Evolutionary conservation across 2,797 vertebrate genomes (phyloP).

Genomic region (Strix occidentalis): DNA sequence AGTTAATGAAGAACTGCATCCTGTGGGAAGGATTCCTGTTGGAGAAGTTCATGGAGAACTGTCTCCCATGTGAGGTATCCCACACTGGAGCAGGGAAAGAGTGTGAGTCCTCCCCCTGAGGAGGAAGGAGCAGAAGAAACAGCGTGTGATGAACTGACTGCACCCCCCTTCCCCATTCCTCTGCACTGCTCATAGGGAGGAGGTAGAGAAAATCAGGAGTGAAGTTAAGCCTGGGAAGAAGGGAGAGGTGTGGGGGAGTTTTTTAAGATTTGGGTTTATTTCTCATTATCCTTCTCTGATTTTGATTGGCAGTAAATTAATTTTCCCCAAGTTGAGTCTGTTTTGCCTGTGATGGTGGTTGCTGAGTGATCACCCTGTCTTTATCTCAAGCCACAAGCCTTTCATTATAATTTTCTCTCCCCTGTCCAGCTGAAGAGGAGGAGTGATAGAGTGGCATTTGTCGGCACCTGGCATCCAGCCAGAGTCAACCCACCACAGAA

Average conservation of each 20-base stretch:
- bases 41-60: background rate
- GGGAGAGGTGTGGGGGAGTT: background rate
- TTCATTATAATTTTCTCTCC: background rate
- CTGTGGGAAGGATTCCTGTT: background rate
- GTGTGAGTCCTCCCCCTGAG: background rate
- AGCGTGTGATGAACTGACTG: background rate
- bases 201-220: background rate
- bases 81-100: background rate
- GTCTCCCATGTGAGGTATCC: background rate
- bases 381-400: background rate
- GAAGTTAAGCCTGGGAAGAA: background rate
- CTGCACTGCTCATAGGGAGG: background rate
- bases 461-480: too few species aligned
- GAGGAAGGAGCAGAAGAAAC: background rate
- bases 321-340: background rate
- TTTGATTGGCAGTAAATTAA: background rate
- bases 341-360: background rate
- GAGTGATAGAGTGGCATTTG: background rate
- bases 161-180: accelerated
- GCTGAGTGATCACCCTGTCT: background rate
- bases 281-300: background rate
- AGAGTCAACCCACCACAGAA: background rate
- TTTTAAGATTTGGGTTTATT: background rate
- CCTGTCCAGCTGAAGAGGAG: background rate
- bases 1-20: background rate